Base-by-base conservation (phyloP, 2,888 invertebrate species). In the Julus scanicus region DNA sequence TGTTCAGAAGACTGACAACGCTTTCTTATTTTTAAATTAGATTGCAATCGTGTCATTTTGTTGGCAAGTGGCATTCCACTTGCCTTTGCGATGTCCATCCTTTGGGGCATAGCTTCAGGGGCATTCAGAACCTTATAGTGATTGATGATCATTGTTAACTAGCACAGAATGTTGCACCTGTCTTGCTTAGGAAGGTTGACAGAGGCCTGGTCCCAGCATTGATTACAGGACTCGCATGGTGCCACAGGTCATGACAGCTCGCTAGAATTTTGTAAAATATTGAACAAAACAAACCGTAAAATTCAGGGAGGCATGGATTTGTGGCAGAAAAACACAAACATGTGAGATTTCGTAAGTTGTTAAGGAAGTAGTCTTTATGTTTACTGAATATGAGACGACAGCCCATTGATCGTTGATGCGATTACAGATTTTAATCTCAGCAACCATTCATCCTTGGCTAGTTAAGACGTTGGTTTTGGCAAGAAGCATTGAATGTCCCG, bases 211-310 rank as follows among this genome's bases (percentile, higher is more conserved):
- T 15, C 80, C 37, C 37, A 80, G 37, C 13, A 37, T 80, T 37
- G 4, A 37, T 80, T 80, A 80, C 15, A 29, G 37, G 37, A 80
- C 80, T 37, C 80, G 80, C 80, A 37, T 80, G 80, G 29, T 39
- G 80, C 80, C 37, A 80, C 37, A 80, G 80, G 80, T 80, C 80
- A 80, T 80, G 80, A 80, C 80, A 80, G 80, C 80, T 80, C 80
- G 37, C 13, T 1, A 80, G 37, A 37, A 80, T 37, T 37, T 39
- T 37, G 80, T 80, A 37, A 80, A 80, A 80, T 80, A 80, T 37
- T 80, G 80, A 15, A 37, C 80, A 80, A 80, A 80, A 80, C 80
- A 80, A 80, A 80, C 80, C 80, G 15, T 80, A 80, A 80, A 80
- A 80, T 80, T 29, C 29, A 80, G 80, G 80, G 80, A 15, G 13